Evolutionary conservation across 2,113 vertebrate genomes (phyloP), one percentile per base, ranked within the genome.

Genomic region (Vidua macroura): DNA sequence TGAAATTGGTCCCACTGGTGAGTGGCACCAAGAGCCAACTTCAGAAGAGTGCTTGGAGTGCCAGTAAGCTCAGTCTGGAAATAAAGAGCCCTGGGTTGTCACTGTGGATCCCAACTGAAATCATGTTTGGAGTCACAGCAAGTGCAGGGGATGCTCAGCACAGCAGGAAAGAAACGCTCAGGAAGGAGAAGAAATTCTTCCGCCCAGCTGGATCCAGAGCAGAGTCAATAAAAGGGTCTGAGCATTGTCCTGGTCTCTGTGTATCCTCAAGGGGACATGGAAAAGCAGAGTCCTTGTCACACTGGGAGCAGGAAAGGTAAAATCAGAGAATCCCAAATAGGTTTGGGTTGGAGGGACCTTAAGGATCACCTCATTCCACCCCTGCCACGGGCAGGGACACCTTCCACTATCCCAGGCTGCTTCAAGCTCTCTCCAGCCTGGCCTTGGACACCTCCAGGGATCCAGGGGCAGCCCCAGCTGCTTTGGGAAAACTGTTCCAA

Each of bases 401-500:
- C 25, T 35, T 0, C 60, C 39, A 20, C 25, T 5, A 0, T 31
- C 51, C 77, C 73, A 75, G 25, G 41, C 0, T 46, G 41, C 15
- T 30, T 51, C 51, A 25, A 53, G 9, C 33, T 7, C 19, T 0
- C 0, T n/a, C 76, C 60, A 66, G 0, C 25, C 41, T 31, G 51
- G 25, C 27, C 51, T 37, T 37, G 51, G 33, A 1, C 52, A 56
- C 16, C 33, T 1, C 33, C 77, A 67, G 5, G 63, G 77, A 37
- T 48, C 27, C 76, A 44, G 51, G 48, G 33, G 25, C 49, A 44
- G 39, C 49, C 60, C 24, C 33, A 55, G 15, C 37, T 44, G 0
- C 39, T 35, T 49, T 31, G 51, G 48, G 51, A 30, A 37, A 35
- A 1, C 16, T 20, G 2, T 27, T 11, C 41, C 77, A 10, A 64